Conservation (phyloP, 2,888 invertebrate species). For the Sminthurides aquaticus region DNA sequence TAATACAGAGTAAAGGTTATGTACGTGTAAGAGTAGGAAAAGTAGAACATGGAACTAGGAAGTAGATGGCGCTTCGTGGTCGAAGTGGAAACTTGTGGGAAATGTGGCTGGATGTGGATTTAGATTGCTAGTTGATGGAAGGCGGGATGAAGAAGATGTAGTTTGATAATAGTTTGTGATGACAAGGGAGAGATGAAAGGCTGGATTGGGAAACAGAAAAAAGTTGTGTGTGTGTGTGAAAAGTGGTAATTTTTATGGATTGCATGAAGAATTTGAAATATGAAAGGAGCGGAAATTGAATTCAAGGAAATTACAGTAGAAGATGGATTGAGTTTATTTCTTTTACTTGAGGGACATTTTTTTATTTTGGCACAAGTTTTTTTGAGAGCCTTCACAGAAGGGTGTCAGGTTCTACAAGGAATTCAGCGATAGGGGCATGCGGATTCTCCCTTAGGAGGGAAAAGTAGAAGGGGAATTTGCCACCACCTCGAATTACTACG, state of each 20-base stretch:
- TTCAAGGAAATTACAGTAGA: background rate
- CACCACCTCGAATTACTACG: slow-evolving; percentile 16
- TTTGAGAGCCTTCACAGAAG: slow-evolving; percentile 3
- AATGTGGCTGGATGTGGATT: no score
- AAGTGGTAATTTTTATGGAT: background rate
- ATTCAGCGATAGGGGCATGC: slow-evolving; percentile 8
- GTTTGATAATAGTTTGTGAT: no score
- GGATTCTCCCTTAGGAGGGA: slow-evolving; percentile 17
- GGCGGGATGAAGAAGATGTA: no score
- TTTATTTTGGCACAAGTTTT: background rate
- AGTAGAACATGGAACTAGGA: no score
- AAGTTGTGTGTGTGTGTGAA: no score
- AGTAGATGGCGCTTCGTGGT: no score
- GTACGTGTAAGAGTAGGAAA: no score
- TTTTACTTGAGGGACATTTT: background rate
- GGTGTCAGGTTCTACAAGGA: slow-evolving; percentile 20
- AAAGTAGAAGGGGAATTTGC: slow-evolving; percentile 20
- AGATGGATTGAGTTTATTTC: background rate
- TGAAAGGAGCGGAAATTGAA: background rate
- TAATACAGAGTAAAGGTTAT: no score
- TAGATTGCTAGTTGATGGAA: no score
- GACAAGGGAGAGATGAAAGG: no score
- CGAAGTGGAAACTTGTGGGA: no score
- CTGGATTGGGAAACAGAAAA: no score
- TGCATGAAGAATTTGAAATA: background rate